A percentile compares a stretch with the other conserved stretches of the same genome.
Evolutionary conservation across 2,113 vertebrate genomes (phyloP).

Genomic region (Lepisosteus oculatus): DNA sequence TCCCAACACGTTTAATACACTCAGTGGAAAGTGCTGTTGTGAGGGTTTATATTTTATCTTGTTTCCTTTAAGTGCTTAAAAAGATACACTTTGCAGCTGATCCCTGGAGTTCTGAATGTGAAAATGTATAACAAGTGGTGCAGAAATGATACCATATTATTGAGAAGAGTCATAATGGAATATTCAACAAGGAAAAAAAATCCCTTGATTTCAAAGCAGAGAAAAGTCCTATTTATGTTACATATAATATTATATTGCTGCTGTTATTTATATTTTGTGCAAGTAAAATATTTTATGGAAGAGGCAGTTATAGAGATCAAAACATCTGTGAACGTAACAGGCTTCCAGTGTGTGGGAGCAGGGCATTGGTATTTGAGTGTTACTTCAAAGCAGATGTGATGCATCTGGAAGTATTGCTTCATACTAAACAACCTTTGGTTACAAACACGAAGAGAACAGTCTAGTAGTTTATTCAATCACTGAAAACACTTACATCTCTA

Average conservation of each 20-base stretch:
- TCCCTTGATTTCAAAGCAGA: background rate
- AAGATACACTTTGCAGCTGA: background rate
- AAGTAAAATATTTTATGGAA: background rate
- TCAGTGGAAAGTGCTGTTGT: too few species aligned
- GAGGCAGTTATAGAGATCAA: too few species aligned
- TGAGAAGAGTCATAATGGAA: constrained; percentile 7
- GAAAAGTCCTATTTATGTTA: background rate
- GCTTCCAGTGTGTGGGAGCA: too few species aligned
- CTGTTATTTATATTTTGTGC: background rate
- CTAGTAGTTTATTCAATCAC: too few species aligned
- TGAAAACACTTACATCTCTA: too few species aligned
- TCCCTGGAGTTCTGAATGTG: background rate
- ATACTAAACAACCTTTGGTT: too few species aligned
- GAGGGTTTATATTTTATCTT: constrained; percentile 14
- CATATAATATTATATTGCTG: background rate
- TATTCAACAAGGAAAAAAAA: constrained; percentile 8
- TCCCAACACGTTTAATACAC: too few species aligned
- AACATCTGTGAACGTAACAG: too few species aligned
- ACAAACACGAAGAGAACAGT: too few species aligned
- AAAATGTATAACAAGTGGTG: background rate
- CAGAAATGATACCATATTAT: background rate
- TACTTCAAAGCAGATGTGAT: too few species aligned
- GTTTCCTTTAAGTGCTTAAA: background rate
- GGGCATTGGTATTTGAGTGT: too few species aligned
- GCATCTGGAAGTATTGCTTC: too few species aligned